These are phyloP conservation scores for Trichogramma dendrolimi DNA, from an alignment of 2,888 invertebrate species.

Conservation along the genomic window DNA sequence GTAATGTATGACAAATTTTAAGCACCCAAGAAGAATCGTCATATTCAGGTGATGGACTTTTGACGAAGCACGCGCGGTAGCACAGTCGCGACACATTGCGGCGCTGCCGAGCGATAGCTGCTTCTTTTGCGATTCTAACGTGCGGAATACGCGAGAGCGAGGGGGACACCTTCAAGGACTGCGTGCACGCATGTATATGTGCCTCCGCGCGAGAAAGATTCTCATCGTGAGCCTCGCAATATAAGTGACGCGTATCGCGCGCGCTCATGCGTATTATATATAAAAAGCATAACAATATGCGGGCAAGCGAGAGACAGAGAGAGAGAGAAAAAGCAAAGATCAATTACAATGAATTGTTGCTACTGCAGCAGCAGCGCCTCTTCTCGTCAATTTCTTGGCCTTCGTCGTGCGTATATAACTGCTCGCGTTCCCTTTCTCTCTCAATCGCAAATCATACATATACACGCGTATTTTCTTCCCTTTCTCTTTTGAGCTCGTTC, in stretches of 20 bases:
- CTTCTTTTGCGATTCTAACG: too few relatives aligned
- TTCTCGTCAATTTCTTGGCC: conserved; percentile 16
- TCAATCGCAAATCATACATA: conserved; percentile 17
- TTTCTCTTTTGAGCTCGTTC: conserved; percentile 23
- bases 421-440: conserved; percentile 29
- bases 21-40: too few relatives aligned
- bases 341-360: too few relatives aligned
- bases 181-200: background rate
- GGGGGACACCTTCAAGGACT: conserved; percentile 19
- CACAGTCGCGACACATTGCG: too few relatives aligned
- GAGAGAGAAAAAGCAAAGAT: too few relatives aligned
- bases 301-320: too few relatives aligned
- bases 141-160: background rate
- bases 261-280: background rate
- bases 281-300: too few relatives aligned
- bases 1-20: too few relatives aligned
- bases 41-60: too few relatives aligned
- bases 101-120: too few relatives aligned
- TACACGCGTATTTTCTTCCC: conserved; percentile 16
- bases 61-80: too few relatives aligned
- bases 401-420: conserved; percentile 34
- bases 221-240: background rate
- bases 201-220: conserved; percentile 5
- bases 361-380: background rate
- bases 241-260: background rate